Percentiles rank a stretch among this genome's conserved stretches.
Conservation (phyloP, 2,888 invertebrate species). For the Andrena haemorrhoa region DNA sequence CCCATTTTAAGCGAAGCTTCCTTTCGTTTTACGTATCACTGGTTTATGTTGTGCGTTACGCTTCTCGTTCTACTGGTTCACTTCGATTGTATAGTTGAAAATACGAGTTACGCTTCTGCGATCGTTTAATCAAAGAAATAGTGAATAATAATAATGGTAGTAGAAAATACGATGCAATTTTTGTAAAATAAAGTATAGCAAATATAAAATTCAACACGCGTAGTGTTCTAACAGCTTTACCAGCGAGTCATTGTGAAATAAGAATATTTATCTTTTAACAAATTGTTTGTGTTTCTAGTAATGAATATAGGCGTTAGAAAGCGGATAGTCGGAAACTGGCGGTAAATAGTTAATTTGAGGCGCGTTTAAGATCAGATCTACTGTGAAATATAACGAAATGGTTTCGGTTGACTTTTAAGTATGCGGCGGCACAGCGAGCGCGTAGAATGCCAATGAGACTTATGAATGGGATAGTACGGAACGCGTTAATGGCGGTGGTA, state of each 20-base stretch:
- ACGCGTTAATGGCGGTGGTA: constrained; percentile 4
- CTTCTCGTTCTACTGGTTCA: not conserved
- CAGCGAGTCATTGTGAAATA: not conserved
- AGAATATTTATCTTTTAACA: not conserved
- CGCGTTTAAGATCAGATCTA: constrained; percentile 2
- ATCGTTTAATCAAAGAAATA: not conserved
- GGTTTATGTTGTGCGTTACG: not conserved
- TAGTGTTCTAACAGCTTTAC: not conserved
- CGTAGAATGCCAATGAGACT: constrained; percentile 42
- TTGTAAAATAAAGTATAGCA: not conserved
- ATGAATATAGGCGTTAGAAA: not conserved
- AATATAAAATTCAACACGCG: not conserved
- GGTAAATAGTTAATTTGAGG: not conserved
- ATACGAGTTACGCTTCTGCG: not conserved
- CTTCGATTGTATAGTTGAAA: not conserved
- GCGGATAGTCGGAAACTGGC: not conserved
- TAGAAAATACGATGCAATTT: not conserved
- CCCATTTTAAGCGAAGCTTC: not conserved
- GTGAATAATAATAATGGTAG: not conserved
- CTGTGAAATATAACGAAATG: constrained; percentile 14
- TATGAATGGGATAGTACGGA: constrained; percentile 41
- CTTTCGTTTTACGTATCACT: not conserved
- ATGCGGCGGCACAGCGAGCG: constrained; percentile 21
- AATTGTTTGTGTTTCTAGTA: not conserved
- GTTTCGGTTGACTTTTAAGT: constrained; percentile 25